Base-by-base conservation (phyloP, 2,888 invertebrate species). In the Ectobius pallidus region DNA sequence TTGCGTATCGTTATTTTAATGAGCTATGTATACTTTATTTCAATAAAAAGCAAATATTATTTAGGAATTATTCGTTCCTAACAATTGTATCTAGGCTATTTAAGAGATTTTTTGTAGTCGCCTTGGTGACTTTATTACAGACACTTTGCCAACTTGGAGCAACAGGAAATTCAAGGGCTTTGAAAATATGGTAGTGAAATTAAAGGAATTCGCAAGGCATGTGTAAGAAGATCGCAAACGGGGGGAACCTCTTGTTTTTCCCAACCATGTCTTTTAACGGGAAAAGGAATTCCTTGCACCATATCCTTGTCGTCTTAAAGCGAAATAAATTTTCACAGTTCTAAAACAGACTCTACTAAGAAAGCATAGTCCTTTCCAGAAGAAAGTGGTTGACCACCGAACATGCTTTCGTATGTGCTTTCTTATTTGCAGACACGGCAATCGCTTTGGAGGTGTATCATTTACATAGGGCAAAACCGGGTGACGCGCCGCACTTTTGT, bases 181-280 rank as follows among this genome's bases (percentile, higher is more conserved):
- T 32, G 58, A n/a, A 58, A 58, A 58, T 30, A 30, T 30, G 22
- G 58, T 30, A 58, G 58, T 30, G 58, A 58, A 58, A 58, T 58
- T 58, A n/a, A 32, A 58, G 58, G n/a, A 58, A 58, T 58, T 58
- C 58, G 16, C 58, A 25, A 11, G n/a, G 52, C 7, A 18, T 52
- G 52, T 25, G 25, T 22, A 52, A 58, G 58, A 20, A 58, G 30
- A 58, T 58, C 58, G n/a, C n/a, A n/a, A n/a, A 58, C 16, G 58
- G n/a, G 32, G 30, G 30, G n/a, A 58, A 58, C n/a, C 30, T 58
- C 32, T 58, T 58, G 58, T 58, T 58, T 58, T 58, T n/a, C 58
- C 58, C n/a, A n/a, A n/a, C n/a, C 58, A 55, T 14, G 58, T 58
- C 58, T 30, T 58, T 58, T 58, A 58, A 58, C 58, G 25, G 58